Conservation (phyloP, 2,888 invertebrate genomes). For the Nephrotoma guestfalica region DNA sequence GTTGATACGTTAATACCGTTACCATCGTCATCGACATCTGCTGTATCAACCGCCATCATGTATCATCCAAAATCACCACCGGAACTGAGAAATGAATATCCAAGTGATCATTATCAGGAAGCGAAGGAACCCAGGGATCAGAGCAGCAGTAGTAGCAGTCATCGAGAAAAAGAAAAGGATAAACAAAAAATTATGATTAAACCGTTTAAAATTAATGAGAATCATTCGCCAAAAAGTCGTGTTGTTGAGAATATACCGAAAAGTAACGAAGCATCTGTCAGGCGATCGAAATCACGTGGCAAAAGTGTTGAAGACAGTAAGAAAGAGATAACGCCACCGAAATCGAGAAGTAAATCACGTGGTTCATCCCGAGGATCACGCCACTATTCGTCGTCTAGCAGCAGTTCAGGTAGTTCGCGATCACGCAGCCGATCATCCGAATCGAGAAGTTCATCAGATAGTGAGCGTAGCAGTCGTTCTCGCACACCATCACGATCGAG, state of each 20-base stretch:
- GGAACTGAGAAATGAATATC: neutral
- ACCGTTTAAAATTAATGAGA: constrained; percentile 33
- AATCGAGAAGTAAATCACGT: constrained; percentile 25
- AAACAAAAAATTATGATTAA: constrained; percentile 33
- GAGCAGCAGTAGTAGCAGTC: neutral
- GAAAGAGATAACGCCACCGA: constrained; percentile 19
- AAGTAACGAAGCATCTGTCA: constrained; percentile 13
- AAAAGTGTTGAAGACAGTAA: neutral
- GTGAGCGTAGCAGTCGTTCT: constrained; percentile 21
- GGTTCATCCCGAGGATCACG: constrained; percentile 27
- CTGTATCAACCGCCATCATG: neutral
- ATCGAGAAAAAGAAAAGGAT: neutral
- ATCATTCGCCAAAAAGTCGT: neutral
- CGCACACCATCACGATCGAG: constrained; percentile 26
- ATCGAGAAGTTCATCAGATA: constrained; percentile 25
- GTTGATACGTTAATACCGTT: neutral
- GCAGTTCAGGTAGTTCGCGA: constrained; percentile 26
- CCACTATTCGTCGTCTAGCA: constrained; percentile 23
- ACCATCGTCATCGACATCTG: neutral
- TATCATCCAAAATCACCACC: neutral
- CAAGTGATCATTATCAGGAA: neutral
- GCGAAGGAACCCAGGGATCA: neutral
- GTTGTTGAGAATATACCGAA: neutral
- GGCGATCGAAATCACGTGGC: constrained; percentile 20
- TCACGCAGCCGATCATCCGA: constrained; percentile 27